Conservation (phyloP, 2,797 vertebrate species). For the Characodon lateralis region DNA sequence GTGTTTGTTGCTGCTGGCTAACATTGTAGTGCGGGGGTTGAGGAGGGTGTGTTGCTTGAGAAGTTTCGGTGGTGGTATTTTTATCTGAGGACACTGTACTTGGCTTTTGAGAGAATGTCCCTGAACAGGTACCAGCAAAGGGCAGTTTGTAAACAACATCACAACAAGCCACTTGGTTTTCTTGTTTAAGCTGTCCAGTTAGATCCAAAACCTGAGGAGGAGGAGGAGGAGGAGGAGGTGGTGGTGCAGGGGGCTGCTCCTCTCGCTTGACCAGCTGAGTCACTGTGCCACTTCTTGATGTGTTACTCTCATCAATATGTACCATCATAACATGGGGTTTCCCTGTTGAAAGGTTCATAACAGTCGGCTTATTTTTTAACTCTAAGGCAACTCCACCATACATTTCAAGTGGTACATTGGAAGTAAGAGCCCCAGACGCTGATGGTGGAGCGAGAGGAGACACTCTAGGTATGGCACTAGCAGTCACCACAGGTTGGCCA, state of each 20-base stretch:
- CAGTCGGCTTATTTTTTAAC: constrained; percentile 87
- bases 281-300: constrained; percentile 80
- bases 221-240: constrained; percentile 65
- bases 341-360: constrained; percentile 84
- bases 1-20: constrained; percentile 78
- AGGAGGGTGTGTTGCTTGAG: constrained; percentile 71
- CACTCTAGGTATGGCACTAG: constrained; percentile 82
- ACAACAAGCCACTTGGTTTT: constrained; percentile 95
- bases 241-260: constrained; percentile 71
- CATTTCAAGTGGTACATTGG: constrained; percentile 79
- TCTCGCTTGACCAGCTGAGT: constrained; percentile 92
- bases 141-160: constrained; percentile 98
- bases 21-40: constrained; percentile 68
- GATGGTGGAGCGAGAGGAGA: constrained; percentile 82
- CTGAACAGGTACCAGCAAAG: constrained; percentile 91
- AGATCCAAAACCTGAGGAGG: constrained; percentile 90
- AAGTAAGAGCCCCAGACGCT: constrained; percentile 63
- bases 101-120: constrained; percentile 87
- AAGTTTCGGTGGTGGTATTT: constrained; percentile 72
- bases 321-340: constrained; percentile 96
- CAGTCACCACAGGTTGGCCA: constrained; percentile 77
- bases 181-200: constrained; percentile 89
- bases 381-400: constrained; percentile 87
- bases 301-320: constrained; percentile 88
- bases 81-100: constrained; percentile 84